These are phyloP conservation scores for Manis pentadactyla DNA, from an alignment of 2,797 vertebrate genomes.

Conservation along the genomic window DNA sequence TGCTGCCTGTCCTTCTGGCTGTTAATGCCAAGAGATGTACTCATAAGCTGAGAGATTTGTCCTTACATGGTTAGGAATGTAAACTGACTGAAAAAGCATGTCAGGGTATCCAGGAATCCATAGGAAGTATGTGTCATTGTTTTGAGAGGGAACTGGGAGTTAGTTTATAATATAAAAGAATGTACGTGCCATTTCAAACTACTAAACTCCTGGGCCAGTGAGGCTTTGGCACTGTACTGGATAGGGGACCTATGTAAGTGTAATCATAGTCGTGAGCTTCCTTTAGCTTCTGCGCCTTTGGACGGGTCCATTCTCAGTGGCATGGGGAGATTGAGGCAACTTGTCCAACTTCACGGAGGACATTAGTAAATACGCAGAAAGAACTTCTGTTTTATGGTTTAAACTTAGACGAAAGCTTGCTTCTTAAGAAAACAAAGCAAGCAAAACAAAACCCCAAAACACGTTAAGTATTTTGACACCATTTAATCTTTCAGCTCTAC, in stretches of 20 bases:
- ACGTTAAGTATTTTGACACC: constrained; percentile 45
- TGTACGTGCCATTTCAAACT: background rate
- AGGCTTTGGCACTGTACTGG: background rate
- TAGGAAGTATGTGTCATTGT: background rate
- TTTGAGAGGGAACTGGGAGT: background rate
- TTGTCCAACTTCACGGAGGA: background rate
- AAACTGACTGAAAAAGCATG: background rate
- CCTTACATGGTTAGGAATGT: background rate
- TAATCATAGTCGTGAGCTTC: background rate
- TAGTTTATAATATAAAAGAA: background rate
- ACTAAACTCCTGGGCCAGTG: background rate
- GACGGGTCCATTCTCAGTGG: background rate
- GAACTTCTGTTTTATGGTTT: background rate
- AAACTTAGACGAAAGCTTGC: background rate
- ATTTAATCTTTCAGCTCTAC: constrained; percentile 64
- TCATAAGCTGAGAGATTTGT: background rate
- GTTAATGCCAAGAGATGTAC: background rate
- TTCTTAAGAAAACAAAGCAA: background rate
- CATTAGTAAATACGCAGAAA: constrained; percentile 36
- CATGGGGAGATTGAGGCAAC: background rate
- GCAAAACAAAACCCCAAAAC: background rate
- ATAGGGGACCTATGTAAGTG: fast-evolving
- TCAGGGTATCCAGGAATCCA: background rate
- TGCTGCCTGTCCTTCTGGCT: background rate
- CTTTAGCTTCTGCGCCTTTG: background rate